Conservation (phyloP, 1,140 invertebrate genomes). For the Eriocheir sinensis region DNA sequence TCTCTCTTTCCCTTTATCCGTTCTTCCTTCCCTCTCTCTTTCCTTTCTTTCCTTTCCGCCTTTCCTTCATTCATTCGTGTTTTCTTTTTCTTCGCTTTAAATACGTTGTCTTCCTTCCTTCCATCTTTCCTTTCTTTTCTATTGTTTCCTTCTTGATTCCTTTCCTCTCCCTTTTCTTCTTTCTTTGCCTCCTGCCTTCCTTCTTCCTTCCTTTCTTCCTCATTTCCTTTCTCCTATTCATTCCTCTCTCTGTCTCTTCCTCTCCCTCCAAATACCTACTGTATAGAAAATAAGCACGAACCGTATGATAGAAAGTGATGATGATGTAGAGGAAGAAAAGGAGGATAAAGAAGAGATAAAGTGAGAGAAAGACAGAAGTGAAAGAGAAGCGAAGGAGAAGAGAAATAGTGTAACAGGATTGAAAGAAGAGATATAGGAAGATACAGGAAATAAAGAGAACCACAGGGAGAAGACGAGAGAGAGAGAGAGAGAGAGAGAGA, state of each 20-base stretch:
- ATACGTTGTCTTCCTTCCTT: background rate
- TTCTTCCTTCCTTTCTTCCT: background rate
- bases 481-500: slow-evolving; percentile 38
- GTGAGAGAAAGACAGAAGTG: background rate
- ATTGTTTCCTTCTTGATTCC: background rate
- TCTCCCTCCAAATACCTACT: no score
- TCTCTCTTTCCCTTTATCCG: no score
- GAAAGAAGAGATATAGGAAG: background rate
- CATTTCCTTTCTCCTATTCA: background rate
- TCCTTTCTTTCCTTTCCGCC: background rate
- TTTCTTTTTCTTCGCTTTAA: background rate
- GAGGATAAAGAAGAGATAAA: background rate
- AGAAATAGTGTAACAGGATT: background rate
- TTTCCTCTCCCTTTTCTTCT: background rate
- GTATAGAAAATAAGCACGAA: no score
- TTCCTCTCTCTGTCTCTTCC: background rate
- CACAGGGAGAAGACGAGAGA: background rate
- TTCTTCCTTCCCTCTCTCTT: background rate
- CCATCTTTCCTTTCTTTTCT: background rate
- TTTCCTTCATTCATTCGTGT: background rate
- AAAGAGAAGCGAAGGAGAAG: background rate
- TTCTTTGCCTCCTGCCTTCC: background rate
- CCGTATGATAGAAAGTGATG: no score
- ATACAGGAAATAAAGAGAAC: background rate
- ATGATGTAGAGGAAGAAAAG: background rate